Base-by-base conservation (phyloP, 2,797 vertebrate genomes). In the Uromys caudimaculatus region DNA sequence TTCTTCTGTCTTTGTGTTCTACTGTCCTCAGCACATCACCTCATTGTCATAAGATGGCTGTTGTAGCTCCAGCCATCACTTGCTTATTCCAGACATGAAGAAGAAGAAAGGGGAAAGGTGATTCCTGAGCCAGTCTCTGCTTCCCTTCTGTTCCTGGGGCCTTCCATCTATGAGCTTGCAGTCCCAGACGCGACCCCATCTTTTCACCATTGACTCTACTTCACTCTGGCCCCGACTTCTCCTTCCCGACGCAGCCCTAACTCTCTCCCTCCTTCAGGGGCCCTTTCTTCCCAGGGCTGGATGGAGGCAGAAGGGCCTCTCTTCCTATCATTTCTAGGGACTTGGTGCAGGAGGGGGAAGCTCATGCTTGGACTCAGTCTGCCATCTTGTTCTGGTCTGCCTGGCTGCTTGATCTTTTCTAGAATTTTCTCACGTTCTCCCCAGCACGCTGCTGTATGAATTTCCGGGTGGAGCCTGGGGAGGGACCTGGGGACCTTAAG, bases 401-500 rank as follows among this genome's bases (percentile, higher is more conserved):
- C 91, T 38, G 89, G 54, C 67, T 47, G 6, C 95, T 64, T 60
- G 38, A 6, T 50, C 64, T 84, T 69, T 89, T 89, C 93, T 93
- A 71, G 96, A 95, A 79, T 44, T 23, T 44, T 62, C 95, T 84
- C 27, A 0, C 58, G 8, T 3, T 67, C 90, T 54, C 73, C 93
- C 81, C 9, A n/a, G 81, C 17, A 7, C 50, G 62, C 50, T 1
- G 3, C 87, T 24, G 62, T 75, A 8, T 6, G 89, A 52, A 3
- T 41, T 13, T 62, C n/a, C 0, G 58, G 78, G 73, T 2, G 3
- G 89, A 44, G 16, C 0, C 35, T 47, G 44, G 38, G 38, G 1
- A 10, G 38, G 67, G 60, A 0, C 4, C 3, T 0, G 0, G 0
- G 0, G 0, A 10, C 1, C 6, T 1, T 14, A 14, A 1, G 75